phyloP scores from a whole-genome alignment of 2,113 vertebrate species.

The Peromyscus polionotus region DNA sequence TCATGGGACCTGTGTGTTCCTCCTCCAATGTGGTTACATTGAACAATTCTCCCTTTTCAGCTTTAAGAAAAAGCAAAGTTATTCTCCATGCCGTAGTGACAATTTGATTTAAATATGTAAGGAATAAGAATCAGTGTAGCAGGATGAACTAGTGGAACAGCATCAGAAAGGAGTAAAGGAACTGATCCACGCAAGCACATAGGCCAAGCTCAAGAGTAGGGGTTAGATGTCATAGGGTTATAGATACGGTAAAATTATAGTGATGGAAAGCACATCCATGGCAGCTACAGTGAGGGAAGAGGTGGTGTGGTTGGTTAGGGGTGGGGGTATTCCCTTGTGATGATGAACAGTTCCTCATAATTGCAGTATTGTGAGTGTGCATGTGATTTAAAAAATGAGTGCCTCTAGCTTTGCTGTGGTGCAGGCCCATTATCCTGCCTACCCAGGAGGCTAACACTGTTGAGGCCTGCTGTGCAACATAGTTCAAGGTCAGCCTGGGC shows the following conservation, averaged over 20 bases:
- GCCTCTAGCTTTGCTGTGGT: background rate
- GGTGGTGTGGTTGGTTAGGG: background rate
- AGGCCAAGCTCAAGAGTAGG: background rate
- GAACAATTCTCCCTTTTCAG: background rate
- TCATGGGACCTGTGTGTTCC: background rate
- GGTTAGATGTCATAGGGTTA: background rate
- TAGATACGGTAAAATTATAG: background rate
- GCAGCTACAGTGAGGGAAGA: background rate
- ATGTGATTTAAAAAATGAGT: slow-evolving; percentile 21
- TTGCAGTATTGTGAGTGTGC: background rate
- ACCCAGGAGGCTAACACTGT: background rate
- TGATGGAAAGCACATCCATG: background rate
- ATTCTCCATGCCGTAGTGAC: background rate
- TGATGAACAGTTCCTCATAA: background rate
- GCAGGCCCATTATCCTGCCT: background rate
- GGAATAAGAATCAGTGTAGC: background rate
- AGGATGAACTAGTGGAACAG: background rate
- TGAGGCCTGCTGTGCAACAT: background rate
- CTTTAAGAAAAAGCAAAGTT: background rate
- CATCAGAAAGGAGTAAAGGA: background rate
- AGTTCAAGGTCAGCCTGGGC: background rate
- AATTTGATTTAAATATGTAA: slow-evolving; percentile 31
- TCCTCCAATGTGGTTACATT: background rate
- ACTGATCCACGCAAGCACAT: background rate
- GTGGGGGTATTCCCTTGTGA: background rate